Evolutionary conservation across 2,797 vertebrate genomes (phyloP), one percentile per base, ranked within the genome.

Genomic region (Pipistrellus pygmaeus): DNA sequence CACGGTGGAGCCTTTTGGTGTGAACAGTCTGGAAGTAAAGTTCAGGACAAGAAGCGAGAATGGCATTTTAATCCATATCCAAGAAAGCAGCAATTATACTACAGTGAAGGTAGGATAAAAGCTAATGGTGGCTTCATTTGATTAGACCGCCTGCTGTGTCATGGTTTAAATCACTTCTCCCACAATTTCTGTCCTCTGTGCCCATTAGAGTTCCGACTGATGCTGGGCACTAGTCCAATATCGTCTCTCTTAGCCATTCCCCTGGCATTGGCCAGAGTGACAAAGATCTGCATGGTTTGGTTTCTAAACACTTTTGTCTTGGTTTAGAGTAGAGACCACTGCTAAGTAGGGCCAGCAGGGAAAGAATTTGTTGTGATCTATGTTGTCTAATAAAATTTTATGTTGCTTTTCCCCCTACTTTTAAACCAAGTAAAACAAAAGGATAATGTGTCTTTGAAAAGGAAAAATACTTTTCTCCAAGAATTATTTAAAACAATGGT

Each of bases 11-110:
- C 95, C 96, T 18, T 72, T 86, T 0, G 71, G 88, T 0, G 96
- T 96, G 68, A 98, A 98, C 97, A 98, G 97, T 89, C 85, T 99
- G 97, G 99, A 99, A 97, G 98, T 99, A 69, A 99, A 99, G 98
- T 99, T 99, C 98, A 99, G 99, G 96, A 99, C 99, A 0, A 99
- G 99, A 89, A 99, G 99, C 41, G 99, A 99, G 98, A 99, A 97
- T 0, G 99, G 99, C 13, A 95, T 99, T 14, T 97, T 99, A 97
- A 97, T 99, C 95, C 99, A 99, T 0, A 68, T 99, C 84, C 99
- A 99, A 96, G 99, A 99, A 97, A 99, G 97, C 98, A 99, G 99
- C 98, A 99, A 99, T 98, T 99, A 99, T 97, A 99, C 99, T 13
- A 99, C 99, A 0, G 97, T 99, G 81, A 99, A 99, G 99, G 99